Evolutionary conservation across 2,113 vertebrate species (phyloP).

Genomic region (Rhinoderma darwinii): DNA sequence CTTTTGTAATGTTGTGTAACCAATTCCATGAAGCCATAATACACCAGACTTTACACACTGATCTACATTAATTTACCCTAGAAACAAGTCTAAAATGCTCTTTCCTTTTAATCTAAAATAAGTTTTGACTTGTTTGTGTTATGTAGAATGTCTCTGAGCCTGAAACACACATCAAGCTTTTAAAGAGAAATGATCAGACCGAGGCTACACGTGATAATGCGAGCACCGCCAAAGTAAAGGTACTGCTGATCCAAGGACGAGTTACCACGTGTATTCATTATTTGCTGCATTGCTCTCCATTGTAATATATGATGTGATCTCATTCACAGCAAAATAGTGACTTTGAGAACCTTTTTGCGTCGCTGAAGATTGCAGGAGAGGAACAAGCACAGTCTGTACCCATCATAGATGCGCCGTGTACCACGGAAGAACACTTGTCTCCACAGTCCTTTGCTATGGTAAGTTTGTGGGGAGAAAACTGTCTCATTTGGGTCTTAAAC

Average conservation of each 20-base stretch:
- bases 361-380: slow-evolving; percentile 83
- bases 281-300: not conserved
- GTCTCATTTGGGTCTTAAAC: not conserved
- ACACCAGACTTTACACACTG: too few relatives aligned
- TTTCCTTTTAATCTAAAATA: not conserved
- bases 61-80: too few relatives aligned
- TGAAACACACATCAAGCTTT: slow-evolving; percentile 72
- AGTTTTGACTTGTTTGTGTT: slow-evolving; percentile 30
- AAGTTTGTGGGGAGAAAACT: slow-evolving; percentile 61
- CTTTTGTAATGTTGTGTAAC: too few relatives aligned
- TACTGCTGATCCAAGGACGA: slow-evolving; percentile 57
- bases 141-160: slow-evolving; percentile 69
- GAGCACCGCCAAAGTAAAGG: slow-evolving; percentile 66
- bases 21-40: too few relatives aligned
- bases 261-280: not conserved
- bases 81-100: not conserved
- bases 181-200: slow-evolving; percentile 75
- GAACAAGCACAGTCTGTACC: slow-evolving; percentile 70
- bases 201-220: slow-evolving; percentile 65
- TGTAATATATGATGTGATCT: not conserved
- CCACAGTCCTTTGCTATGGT: slow-evolving; percentile 98
- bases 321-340: slow-evolving; percentile 66
- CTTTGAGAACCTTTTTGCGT: slow-evolving; percentile 87
- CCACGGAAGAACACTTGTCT: slow-evolving; percentile 84
- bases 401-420: slow-evolving; percentile 64